A percentile compares a stretch with the other conserved stretches of the same genome.
These are phyloP conservation scores for Platycnemis pennipes DNA, from an alignment of 2,888 invertebrate species.

Conservation along the genomic window DNA sequence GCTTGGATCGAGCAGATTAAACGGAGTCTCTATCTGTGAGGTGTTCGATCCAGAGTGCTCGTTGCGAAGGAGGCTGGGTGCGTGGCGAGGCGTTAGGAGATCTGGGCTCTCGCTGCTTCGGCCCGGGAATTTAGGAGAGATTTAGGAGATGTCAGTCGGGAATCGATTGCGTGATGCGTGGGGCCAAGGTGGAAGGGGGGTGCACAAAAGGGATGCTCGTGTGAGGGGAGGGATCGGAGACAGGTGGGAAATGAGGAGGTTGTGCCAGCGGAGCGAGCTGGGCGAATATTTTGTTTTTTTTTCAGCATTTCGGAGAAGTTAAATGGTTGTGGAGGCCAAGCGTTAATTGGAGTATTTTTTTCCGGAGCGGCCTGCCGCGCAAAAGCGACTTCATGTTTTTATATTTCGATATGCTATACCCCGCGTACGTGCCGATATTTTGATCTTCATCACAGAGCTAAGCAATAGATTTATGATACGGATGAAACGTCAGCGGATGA, in stretches of 20 bases:
- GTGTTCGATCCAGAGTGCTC: not conserved
- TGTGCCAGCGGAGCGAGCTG: not conserved
- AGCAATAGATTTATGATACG: constrained; percentile 34
- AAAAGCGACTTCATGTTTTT: constrained; percentile 18
- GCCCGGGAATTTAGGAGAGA: constrained; percentile 19
- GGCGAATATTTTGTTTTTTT: not conserved
- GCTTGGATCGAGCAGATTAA: not conserved
- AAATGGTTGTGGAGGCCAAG: constrained; percentile 40
- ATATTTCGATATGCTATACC: not conserved
- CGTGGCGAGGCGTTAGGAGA: not conserved
- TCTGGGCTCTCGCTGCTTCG: constrained; percentile 17
- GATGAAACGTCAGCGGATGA: not conserved
- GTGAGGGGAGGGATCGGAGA: not conserved
- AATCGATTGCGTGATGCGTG: not conserved
- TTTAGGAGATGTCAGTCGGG: not conserved
- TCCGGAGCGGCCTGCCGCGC: not conserved
- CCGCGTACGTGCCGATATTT: constrained; percentile 23
- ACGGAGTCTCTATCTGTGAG: not conserved
- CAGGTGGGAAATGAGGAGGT: constrained; percentile 47
- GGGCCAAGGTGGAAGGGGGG: not conserved
- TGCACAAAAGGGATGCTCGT: not conserved
- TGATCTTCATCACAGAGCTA: constrained; percentile 10
- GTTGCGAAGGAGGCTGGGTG: not conserved
- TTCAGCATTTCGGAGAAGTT: not conserved
- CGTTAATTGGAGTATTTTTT: constrained; percentile 57